Evolutionary conservation across 2,888 invertebrate genomes (phyloP).

Genomic region (Diabrotica balteata): DNA sequence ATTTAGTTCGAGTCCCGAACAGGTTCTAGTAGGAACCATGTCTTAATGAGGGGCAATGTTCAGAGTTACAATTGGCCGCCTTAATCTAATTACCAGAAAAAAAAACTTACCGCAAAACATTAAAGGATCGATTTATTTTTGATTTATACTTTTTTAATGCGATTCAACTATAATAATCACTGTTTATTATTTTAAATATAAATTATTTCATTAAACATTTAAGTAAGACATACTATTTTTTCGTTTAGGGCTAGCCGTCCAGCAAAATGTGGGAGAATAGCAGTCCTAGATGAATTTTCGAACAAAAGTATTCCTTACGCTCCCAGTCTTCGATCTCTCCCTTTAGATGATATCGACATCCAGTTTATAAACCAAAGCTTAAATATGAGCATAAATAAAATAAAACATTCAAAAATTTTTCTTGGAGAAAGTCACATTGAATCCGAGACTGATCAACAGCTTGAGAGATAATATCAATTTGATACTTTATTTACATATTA

Average conservation of each 20-base stretch:
- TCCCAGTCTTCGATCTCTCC: conserved; percentile 47
- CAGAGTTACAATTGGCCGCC: no score
- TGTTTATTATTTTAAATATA: no score
- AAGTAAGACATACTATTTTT: no score
- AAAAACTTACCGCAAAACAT: no score
- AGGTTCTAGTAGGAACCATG: no score
- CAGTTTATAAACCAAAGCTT: conserved; percentile 46
- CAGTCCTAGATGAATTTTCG: conserved; percentile 46
- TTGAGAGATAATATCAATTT: background rate
- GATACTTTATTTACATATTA: background rate
- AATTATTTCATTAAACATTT: no score
- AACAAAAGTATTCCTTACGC: conserved; percentile 47
- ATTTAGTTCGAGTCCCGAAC: no score
- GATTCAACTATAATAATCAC: no score
- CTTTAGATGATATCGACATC: conserved; percentile 45
- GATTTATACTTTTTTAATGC: no score
- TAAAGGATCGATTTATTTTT: no score
- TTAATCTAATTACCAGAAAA: no score
- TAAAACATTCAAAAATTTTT: conserved; percentile 38
- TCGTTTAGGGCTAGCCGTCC: conserved; percentile 44
- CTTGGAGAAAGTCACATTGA: background rate
- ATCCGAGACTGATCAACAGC: background rate
- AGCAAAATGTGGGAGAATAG: conserved; percentile 49
- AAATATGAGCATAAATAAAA: conserved; percentile 45
- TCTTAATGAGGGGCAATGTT: no score